Evolutionary conservation across 2,888 invertebrate genomes (phyloP).

Genomic region (Ypsolopha scabrella): DNA sequence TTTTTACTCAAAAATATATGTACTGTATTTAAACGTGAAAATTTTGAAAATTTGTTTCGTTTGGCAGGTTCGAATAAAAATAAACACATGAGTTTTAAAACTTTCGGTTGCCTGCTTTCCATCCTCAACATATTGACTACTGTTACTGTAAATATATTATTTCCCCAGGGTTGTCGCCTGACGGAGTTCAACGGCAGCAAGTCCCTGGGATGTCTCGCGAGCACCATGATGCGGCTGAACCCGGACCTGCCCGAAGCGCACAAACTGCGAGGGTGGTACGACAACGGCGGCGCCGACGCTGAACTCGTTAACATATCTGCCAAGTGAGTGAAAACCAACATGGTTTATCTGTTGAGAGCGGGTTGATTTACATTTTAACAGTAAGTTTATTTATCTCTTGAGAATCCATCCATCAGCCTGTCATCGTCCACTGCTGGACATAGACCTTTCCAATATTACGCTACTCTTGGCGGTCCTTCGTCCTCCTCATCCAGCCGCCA

Average conservation of each 20-base stretch:
- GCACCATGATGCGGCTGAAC: slow-evolving; percentile 80
- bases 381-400: no score
- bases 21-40: no score
- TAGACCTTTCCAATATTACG: no score
- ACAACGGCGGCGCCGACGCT: slow-evolving; percentile 76
- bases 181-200: slow-evolving; percentile 91
- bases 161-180: slow-evolving; percentile 74
- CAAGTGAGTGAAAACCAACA: slow-evolving; percentile 45
- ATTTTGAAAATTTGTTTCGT: no score
- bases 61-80: no score
- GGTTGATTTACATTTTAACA: no score
- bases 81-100: not conserved
- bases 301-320: slow-evolving; percentile 76
- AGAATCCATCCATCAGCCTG: no score
- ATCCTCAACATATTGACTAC: not conserved
- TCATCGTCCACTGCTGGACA: no score
- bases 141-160: not conserved
- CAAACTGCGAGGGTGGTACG: slow-evolving; percentile 91
- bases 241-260: slow-evolving; percentile 92
- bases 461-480: no score
- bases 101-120: not conserved
- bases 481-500: no score
- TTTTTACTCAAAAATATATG: not conserved
- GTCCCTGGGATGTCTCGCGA: slow-evolving; percentile 70
- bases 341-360: not conserved